Percentiles rank a stretch among this genome's conserved stretches.
Conservation (phyloP, 2,113 vertebrate genomes). For the Ceyx margarethae region DNA sequence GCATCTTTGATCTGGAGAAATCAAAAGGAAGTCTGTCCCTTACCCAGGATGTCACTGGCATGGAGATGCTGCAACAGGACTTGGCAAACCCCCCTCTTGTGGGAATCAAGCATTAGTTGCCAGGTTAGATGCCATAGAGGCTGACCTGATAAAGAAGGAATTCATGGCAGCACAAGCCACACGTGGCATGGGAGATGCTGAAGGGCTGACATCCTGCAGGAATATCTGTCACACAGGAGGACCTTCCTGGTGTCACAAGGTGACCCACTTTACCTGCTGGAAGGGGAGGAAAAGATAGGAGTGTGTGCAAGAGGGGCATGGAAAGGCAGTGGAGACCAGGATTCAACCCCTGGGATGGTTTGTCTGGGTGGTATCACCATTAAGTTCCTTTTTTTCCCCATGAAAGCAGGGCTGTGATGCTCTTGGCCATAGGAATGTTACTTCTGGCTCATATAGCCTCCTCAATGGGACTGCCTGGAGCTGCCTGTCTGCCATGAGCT, state of each 20-base stretch:
- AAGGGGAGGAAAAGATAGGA: neutral
- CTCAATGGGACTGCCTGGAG: neutral
- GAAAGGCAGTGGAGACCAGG: neutral
- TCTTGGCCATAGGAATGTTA: neutral
- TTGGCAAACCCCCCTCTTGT: neutral
- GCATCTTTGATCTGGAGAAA: neutral
- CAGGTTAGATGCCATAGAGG: neutral
- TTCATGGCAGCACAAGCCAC: neutral
- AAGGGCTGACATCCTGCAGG: neutral
- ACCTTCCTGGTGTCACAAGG: neutral
- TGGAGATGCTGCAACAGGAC: fast-evolving
- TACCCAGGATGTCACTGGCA: neutral
- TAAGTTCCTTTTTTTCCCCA: neutral
- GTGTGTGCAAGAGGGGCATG: neutral
- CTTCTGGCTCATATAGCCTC: neutral
- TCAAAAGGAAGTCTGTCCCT: neutral
- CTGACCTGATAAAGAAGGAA: neutral
- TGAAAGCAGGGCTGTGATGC: neutral
- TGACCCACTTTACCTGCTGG: neutral
- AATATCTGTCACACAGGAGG: neutral
- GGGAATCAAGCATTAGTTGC: neutral
- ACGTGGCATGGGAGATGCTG: neutral
- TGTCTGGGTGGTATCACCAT: neutral
- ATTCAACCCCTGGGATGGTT: neutral
- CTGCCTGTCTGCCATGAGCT: neutral